A percentile compares a stretch with the other conserved stretches of the same genome.
phyloP scores from a whole-genome alignment of 1,140 invertebrate genomes.

The Trichonephila clavata region DNA sequence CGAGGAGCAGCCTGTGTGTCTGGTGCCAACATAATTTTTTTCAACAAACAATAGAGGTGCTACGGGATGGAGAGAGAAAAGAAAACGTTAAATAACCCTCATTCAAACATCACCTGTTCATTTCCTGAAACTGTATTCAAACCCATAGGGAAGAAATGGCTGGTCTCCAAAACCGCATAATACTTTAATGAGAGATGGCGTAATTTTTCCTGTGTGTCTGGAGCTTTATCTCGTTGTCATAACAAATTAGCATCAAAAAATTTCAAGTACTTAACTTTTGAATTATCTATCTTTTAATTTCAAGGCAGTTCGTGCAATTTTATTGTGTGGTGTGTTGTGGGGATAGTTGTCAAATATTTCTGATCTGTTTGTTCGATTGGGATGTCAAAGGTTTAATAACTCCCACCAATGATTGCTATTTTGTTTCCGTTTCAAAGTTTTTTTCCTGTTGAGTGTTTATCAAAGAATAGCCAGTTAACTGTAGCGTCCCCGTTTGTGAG shows the following conservation, averaged over 20 bases:
- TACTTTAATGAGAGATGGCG: background rate
- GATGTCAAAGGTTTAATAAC: too few species aligned
- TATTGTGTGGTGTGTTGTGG: too few species aligned
- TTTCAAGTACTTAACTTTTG: too few species aligned
- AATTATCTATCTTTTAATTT: too few species aligned
- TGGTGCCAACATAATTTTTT: background rate
- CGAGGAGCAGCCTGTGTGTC: background rate
- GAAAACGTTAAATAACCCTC: background rate
- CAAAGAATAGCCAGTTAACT: too few species aligned
- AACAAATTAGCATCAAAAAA: background rate
- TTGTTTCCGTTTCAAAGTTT: too few species aligned
- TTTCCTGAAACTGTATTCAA: constrained; percentile 28
- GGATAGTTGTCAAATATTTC: too few species aligned
- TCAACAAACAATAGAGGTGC: background rate
- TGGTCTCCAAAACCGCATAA: background rate
- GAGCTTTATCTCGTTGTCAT: background rate
- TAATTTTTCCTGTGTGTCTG: background rate
- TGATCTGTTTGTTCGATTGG: too few species aligned
- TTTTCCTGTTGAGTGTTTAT: too few species aligned
- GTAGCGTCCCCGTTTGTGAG: too few species aligned
- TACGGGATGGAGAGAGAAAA: background rate
- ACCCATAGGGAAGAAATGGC: background rate
- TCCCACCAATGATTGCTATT: too few species aligned
- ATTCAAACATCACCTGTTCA: constrained; percentile 15
- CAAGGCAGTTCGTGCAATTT: too few species aligned